Percentiles rank a stretch among this genome's conserved stretches.
phyloP scores from a whole-genome alignment of 1,140 invertebrate genomes.

The Zaprionus camerounensis region DNA sequence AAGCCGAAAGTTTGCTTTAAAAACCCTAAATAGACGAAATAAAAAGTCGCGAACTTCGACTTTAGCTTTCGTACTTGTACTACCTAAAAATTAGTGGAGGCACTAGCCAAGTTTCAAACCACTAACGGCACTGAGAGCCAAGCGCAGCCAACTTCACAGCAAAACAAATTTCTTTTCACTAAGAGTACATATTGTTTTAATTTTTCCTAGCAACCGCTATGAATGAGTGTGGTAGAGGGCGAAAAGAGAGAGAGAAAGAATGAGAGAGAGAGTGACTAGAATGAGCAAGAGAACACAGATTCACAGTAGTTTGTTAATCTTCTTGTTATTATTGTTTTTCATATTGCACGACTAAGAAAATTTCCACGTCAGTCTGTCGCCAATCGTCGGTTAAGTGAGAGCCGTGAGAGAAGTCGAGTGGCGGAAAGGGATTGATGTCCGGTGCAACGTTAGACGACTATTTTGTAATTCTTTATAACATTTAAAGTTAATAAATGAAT shows the following conservation, averaged over 20 bases:
- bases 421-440: neutral
- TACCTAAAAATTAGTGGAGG: neutral
- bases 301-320: slow-evolving; percentile 38
- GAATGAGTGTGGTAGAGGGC: neutral
- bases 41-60: no score
- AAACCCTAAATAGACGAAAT: no score
- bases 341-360: slow-evolving; percentile 51
- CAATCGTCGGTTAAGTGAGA: slow-evolving; percentile 26
- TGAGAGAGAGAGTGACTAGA: neutral
- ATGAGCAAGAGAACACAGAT: slow-evolving; percentile 9
- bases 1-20: no score
- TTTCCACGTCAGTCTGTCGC: slow-evolving; percentile 44
- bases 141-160: slow-evolving; percentile 64
- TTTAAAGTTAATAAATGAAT: neutral
- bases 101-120: slow-evolving; percentile 39
- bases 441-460: slow-evolving; percentile 33
- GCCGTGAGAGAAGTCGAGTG: neutral
- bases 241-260: neutral
- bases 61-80: no score
- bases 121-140: neutral
- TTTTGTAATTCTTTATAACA: slow-evolving; percentile 44
- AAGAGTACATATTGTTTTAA: slow-evolving; percentile 8
- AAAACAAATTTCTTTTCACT: slow-evolving; percentile 51
- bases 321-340: slow-evolving; percentile 18
- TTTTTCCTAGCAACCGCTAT: slow-evolving; percentile 18